A percentile compares a stretch with the other conserved stretches of the same genome.
phyloP scores from a whole-genome alignment of 2,888 invertebrate species.

The Dendrolimus pini region DNA sequence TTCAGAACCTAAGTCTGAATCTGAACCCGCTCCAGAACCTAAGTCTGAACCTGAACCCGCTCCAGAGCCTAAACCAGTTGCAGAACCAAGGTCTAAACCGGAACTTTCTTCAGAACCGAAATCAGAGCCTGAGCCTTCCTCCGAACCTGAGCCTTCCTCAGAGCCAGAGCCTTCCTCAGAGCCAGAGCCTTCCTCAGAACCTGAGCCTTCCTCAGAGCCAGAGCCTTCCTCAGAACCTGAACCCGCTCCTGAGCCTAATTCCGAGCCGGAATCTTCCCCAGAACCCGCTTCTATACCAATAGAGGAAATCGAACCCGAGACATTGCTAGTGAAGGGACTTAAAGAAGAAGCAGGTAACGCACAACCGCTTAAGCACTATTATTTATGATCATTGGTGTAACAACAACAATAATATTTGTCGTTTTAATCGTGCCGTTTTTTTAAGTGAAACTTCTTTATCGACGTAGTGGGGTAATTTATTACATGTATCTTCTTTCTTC shows the following conservation, averaged over 20 bases:
- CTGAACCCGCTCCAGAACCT: slow-evolving; percentile 42
- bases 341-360: slow-evolving; percentile 69
- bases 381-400: slow-evolving; percentile 2
- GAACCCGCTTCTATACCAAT: slow-evolving; percentile 43
- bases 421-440: neutral
- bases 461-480: neutral
- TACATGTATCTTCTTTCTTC: too few species aligned
- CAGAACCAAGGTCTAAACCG: slow-evolving; percentile 55
- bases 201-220: slow-evolving; percentile 39
- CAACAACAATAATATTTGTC: neutral
- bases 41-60: slow-evolving; percentile 47
- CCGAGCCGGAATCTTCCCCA: slow-evolving; percentile 50
- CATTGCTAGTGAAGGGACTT: slow-evolving; percentile 70
- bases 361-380: slow-evolving; percentile 37
- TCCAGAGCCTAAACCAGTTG: slow-evolving; percentile 43
- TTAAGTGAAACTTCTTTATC: neutral
- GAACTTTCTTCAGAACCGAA: slow-evolving; percentile 51
- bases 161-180: slow-evolving; percentile 57
- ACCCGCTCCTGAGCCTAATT: slow-evolving; percentile 54
- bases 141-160: slow-evolving; percentile 60
- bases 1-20: slow-evolving; percentile 31
- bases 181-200: slow-evolving; percentile 52
- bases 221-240: slow-evolving; percentile 65
- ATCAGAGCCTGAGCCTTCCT: slow-evolving; percentile 43
- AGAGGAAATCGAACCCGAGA: slow-evolving; percentile 65